These are phyloP conservation scores for Amiota minor DNA, from an alignment of 2,888 invertebrate genomes.

Conservation along the genomic window DNA sequence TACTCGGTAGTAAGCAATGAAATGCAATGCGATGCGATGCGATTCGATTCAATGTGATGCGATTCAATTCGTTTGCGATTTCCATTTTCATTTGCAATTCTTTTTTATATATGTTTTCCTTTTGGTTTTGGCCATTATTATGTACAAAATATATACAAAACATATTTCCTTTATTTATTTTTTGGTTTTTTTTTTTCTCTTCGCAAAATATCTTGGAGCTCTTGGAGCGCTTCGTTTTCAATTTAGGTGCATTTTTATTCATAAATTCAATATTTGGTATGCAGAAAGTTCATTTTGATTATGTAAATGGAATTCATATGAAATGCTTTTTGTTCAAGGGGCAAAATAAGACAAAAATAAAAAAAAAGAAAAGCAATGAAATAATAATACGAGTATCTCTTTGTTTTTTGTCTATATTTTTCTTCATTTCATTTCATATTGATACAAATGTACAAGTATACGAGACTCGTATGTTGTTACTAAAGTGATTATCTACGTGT, in stretches of 20 bases:
- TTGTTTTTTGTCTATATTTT: no score
- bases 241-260: conserved; percentile 59
- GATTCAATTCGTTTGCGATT: conserved; percentile 46
- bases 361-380: not conserved
- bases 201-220: not conserved
- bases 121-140: conserved; percentile 30
- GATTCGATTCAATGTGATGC: not conserved
- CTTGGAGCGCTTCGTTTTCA: no score
- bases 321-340: conserved; percentile 3
- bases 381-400: not conserved
- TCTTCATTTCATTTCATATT: no score
- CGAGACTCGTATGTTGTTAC: no score
- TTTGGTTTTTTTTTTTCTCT: conserved; percentile 46
- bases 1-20: conserved; percentile 21
- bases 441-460: no score
- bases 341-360: conserved; percentile 5
- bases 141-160: conserved; percentile 5
- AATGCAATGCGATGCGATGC: not conserved
- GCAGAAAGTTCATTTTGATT: conserved; percentile 38
- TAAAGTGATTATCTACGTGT: no score
- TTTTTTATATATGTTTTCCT: conserved; percentile 51
- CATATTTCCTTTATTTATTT: conserved; percentile 40
- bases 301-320: conserved; percentile 9
- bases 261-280: conserved; percentile 61
- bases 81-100: conserved; percentile 60